These are phyloP conservation scores for Aspidapion aeneum DNA, from an alignment of 2,888 invertebrate species.

Conservation along the genomic window DNA sequence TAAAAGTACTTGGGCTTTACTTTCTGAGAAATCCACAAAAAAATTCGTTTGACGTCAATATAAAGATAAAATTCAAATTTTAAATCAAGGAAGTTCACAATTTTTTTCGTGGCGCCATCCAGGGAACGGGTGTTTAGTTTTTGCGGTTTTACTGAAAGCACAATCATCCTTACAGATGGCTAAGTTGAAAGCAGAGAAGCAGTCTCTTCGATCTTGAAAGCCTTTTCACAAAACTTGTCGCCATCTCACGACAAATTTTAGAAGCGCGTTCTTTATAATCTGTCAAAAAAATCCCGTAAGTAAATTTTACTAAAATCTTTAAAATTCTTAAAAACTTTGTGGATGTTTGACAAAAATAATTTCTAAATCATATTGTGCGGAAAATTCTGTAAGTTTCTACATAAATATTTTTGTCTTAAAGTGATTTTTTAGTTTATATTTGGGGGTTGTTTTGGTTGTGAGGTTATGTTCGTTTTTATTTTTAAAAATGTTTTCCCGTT, in stretches of 20 bases:
- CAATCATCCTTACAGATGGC: no score
- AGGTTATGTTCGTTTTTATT: slow-evolving; percentile 22
- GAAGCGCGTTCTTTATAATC: slow-evolving; percentile 20
- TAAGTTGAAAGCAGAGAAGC: no score
- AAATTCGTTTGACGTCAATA: no score
- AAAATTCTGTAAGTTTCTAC: background rate
- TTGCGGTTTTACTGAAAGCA: no score
- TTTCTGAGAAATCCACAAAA: no score
- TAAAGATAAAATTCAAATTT: no score
- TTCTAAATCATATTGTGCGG: slow-evolving; percentile 1
- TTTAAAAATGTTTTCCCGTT: slow-evolving; percentile 7
- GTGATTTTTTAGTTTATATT: background rate
- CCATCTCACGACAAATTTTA: background rate
- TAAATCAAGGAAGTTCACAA: no score
- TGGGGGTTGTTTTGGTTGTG: slow-evolving; percentile 9
- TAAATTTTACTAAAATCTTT: slow-evolving; percentile 24
- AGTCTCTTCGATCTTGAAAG: no score
- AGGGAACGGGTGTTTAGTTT: no score
- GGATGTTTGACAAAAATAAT: slow-evolving; percentile 5
- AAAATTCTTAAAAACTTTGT: slow-evolving; percentile 21
- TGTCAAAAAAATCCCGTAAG: slow-evolving; percentile 28
- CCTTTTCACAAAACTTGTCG: no score
- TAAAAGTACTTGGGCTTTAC: no score
- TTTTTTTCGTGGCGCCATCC: no score
- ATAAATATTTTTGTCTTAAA: slow-evolving; percentile 5